phyloP scores from a whole-genome alignment of 2,797 vertebrate species.

The Parotocinclus haroldoi region DNA sequence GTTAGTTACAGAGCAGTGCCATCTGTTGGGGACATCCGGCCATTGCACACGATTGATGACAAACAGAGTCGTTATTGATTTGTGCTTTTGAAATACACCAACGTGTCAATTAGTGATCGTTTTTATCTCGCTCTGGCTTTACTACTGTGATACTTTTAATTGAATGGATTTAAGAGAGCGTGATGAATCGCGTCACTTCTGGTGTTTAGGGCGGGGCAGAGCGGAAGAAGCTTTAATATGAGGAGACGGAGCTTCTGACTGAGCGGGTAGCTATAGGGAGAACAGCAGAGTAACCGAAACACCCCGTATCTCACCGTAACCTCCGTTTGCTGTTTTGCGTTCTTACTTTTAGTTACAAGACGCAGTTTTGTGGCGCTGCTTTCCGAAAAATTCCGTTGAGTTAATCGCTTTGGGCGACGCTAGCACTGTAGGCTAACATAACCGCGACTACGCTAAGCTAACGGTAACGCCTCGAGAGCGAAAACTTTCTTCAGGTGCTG shows the following conservation, averaged over 20 bases:
- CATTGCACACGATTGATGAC: neutral
- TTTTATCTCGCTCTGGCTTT: neutral
- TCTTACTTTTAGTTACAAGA: neutral
- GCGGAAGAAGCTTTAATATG: slow-evolving; percentile 50
- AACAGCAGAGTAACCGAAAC: neutral
- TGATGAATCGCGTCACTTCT: slow-evolving; percentile 38
- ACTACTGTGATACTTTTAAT: neutral
- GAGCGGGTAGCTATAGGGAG: neutral
- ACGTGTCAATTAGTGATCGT: neutral
- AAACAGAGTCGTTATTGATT: neutral
- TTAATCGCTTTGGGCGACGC: neutral
- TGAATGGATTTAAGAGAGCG: neutral
- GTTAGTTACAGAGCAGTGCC: neutral
- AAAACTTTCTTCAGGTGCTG: too few relatives aligned
- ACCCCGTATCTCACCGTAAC: neutral
- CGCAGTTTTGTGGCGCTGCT: neutral
- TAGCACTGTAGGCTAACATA: neutral
- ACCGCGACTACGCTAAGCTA: neutral
- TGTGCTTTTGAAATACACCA: neutral
- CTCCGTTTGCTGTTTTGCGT: neutral
- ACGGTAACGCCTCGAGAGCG: neutral
- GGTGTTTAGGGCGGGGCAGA: slow-evolving; percentile 42
- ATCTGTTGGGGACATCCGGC: neutral
- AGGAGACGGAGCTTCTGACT: slow-evolving; percentile 12
- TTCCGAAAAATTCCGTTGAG: neutral